phyloP scores from a whole-genome alignment of 1,140 invertebrate species.

The Meteorus sp. region DNA sequence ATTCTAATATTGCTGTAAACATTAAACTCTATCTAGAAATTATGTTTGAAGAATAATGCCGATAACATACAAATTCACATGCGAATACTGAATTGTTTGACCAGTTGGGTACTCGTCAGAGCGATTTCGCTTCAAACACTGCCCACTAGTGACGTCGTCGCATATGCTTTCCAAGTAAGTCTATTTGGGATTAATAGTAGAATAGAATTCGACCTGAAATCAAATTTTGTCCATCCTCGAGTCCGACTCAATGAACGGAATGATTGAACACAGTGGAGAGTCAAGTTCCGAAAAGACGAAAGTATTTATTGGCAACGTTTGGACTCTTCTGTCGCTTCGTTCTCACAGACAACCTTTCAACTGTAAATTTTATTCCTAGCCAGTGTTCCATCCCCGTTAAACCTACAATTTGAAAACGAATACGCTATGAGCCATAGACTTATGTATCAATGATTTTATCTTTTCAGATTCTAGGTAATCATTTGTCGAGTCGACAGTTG shows the following conservation, averaged over 20 bases:
- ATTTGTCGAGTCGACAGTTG: slow-evolving; percentile 68
- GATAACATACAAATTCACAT: slow-evolving; percentile 62
- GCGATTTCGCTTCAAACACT: slow-evolving; percentile 70
- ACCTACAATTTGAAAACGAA: slow-evolving; percentile 17
- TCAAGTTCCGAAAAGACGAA: no score
- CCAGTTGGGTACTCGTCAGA: slow-evolving; percentile 76
- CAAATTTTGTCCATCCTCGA: no score
- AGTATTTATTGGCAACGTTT: no score
- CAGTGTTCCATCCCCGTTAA: neutral
- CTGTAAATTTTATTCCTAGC: no score
- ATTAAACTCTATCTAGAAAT: slow-evolving; percentile 58
- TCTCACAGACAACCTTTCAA: no score
- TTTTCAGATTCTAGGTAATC: slow-evolving; percentile 67
- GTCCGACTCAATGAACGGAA: no score
- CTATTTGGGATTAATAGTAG: neutral
- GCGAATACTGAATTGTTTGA: slow-evolving; percentile 76
- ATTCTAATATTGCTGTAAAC: slow-evolving; percentile 10
- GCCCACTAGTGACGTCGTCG: slow-evolving; percentile 69
- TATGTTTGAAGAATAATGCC: slow-evolving; percentile 66
- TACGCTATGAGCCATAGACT: no score
- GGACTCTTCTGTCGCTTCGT: no score
- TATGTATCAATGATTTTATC: no score
- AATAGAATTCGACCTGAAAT: neutral
- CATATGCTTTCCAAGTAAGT: slow-evolving; percentile 67
- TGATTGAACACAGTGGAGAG: no score